phyloP scores from a whole-genome alignment of 2,888 invertebrate genomes.

The Agelastica alni region DNA sequence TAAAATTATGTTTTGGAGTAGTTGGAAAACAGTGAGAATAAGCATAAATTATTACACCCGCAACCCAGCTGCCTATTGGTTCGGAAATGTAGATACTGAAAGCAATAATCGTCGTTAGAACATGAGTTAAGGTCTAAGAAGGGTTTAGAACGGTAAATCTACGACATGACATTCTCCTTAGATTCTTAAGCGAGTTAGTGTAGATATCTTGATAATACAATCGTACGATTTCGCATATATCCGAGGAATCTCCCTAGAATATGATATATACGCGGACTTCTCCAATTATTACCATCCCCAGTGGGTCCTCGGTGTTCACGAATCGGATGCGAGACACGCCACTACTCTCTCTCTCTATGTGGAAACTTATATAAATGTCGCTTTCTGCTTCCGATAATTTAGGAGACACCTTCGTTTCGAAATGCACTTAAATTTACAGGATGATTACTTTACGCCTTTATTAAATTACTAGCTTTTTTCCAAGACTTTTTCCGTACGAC shows the following conservation, averaged over 20 bases:
- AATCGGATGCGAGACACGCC: constrained; percentile 17
- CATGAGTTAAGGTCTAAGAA: constrained; percentile 42
- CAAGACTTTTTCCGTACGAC: no score
- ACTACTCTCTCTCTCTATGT: no score
- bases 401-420: constrained; percentile 30
- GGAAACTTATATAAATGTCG: constrained; percentile 32
- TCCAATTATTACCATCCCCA: constrained; percentile 49
- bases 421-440: no score
- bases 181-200: constrained; percentile 50
- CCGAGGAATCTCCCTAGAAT: constrained; percentile 42
- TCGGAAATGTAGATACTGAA: constrained; percentile 47
- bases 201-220: constrained; percentile 50
- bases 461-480: no score
- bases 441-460: no score
- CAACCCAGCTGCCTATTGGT: constrained; percentile 50
- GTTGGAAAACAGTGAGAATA: no score
- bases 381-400: constrained; percentile 27
- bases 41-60: constrained; percentile 36
- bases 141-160: constrained; percentile 52
- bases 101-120: constrained; percentile 43
- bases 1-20: no score
- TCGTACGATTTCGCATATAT: constrained; percentile 40
- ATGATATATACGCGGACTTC: constrained; percentile 50
- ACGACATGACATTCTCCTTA: constrained; percentile 44
- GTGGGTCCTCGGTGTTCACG: constrained; percentile 31